Base-by-base conservation (phyloP, 2,113 vertebrate species). In the Sinocyclocheilus grahami region DNA sequence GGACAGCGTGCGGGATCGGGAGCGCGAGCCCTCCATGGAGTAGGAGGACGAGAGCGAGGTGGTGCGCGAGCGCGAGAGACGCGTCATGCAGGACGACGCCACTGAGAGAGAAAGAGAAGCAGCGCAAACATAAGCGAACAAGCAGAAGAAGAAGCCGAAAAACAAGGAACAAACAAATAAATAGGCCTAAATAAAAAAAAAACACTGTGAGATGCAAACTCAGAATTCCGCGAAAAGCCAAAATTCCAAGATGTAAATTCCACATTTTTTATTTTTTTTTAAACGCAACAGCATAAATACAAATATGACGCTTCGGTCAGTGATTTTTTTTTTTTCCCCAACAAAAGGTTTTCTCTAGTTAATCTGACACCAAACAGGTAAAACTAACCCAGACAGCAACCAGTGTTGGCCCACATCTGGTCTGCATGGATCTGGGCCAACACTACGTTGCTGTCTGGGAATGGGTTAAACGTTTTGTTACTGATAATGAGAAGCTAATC, bases 31-130 rank as follows among this genome's bases (percentile, higher is more conserved):
- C 20, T 97, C 97, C 83, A 96, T 94, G 89, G 96, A 97, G 82
- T 95, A 95, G 20, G 96, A 95, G 83, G 97, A 97, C 88, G 97
- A 96, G 51, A 98, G 96, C 55, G 97, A 98, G 90, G 97, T 94
- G 89, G 97, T 98, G 90, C 97, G 96, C 0, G 97, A 97, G 86
- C 97, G 96, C 6, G 97, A 97, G 81, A 98, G 95, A 69, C 97
- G 96, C 13, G 97, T 98, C 97, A 98, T 97, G 90, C 96, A 97
- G 77, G 96, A 97, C 0, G 97, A 97, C 0, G 97, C 96, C 97
- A 98, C 97, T 97, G 94, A 33, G 39, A 13, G 63, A 48, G 24
- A 62, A 83, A 80, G 11, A 82, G 37, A 46, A 48, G 5, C 62
- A 20, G 33, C 0, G 20, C 18, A 60, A 8, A 60, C 18, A 2